A percentile compares a stretch with the other conserved stretches of the same genome.
Evolutionary conservation across 2,797 vertebrate species (phyloP).

Genomic region (Periparus ater): DNA sequence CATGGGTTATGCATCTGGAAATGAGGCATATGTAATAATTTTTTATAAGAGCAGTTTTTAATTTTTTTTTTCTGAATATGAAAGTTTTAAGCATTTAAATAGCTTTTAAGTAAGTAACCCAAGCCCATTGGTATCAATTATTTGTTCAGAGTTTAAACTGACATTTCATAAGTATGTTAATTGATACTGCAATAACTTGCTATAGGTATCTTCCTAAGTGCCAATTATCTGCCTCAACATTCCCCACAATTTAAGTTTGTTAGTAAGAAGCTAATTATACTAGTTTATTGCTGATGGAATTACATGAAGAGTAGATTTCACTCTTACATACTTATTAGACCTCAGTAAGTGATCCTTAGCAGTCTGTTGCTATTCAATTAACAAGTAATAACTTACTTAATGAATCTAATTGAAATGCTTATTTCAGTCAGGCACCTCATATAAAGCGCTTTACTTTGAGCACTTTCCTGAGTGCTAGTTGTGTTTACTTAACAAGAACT

Average conservation of each 20-base stretch:
- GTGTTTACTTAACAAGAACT: slow-evolving; percentile 63
- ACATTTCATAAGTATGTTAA: slow-evolving; percentile 75
- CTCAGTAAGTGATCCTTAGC: slow-evolving; percentile 79
- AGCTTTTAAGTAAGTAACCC: slow-evolving; percentile 56
- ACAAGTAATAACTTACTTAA: slow-evolving; percentile 83
- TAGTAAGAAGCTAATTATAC: slow-evolving; percentile 81
- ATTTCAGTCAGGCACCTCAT: slow-evolving; percentile 69
- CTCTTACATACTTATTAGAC: slow-evolving; percentile 79
- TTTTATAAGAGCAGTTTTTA: neutral
- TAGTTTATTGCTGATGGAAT: slow-evolving; percentile 83
- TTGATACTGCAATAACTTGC: slow-evolving; percentile 68
- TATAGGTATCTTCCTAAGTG: slow-evolving; percentile 77
- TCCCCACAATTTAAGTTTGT: slow-evolving; percentile 79
- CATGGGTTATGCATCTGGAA: neutral
- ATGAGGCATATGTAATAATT: neutral
- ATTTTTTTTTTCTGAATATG: slow-evolving; percentile 2
- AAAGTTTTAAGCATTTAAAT: slow-evolving; percentile 58
- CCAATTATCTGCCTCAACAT: slow-evolving; percentile 80
- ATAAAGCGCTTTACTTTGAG: slow-evolving; percentile 53
- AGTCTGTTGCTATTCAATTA: slow-evolving; percentile 83
- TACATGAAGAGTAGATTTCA: slow-evolving; percentile 76
- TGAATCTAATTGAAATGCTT: slow-evolving; percentile 82
- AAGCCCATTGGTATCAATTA: slow-evolving; percentile 63
- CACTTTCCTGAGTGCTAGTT: slow-evolving; percentile 40
- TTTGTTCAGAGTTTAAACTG: slow-evolving; percentile 70